Evolutionary conservation across 1,140 invertebrate species (phyloP).

Genomic region (Drosophila ercepeae): DNA sequence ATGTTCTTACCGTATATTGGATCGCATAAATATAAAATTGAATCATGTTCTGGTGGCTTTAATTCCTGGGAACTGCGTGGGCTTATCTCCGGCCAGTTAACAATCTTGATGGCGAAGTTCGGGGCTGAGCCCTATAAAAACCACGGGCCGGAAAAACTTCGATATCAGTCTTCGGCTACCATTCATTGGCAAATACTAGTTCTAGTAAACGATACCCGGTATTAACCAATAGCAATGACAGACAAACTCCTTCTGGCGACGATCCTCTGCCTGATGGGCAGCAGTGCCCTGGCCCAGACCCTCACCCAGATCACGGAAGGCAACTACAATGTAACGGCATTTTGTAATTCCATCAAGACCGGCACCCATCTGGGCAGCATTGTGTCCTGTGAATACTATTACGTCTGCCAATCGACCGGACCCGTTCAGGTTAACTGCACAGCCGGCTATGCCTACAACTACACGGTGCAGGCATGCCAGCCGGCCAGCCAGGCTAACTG

Average conservation of each 20-base stretch:
- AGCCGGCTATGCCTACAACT: constrained; percentile 46
- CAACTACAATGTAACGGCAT: constrained; percentile 60
- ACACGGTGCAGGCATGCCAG: constrained; percentile 6
- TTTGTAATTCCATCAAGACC: constrained; percentile 29
- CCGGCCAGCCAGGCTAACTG: constrained; percentile 34
- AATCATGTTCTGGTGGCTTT: constrained; percentile 36
- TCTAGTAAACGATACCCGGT: not conserved
- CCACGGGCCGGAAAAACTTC: constrained; percentile 25
- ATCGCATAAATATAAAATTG: constrained; percentile 61
- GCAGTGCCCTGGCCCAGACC: constrained; percentile 26
- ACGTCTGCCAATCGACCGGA: constrained; percentile 33
- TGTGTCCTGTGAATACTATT: constrained; percentile 50
- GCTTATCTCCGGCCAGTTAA: constrained; percentile 37
- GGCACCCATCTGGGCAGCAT: constrained; percentile 53
- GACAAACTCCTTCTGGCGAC: constrained; percentile 42
- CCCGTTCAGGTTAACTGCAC: constrained; percentile 26
- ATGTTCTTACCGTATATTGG: constrained; percentile 18
- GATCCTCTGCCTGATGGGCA: constrained; percentile 46
- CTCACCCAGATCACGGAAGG: constrained; percentile 47
- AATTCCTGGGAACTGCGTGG: constrained; percentile 18
- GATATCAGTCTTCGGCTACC: constrained; percentile 36
- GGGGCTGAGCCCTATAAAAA: constrained; percentile 28
- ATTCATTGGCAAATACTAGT: constrained; percentile 33
- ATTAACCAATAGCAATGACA: constrained; percentile 36
- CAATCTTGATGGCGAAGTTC: constrained; percentile 27